Evolutionary conservation across 2,888 invertebrate genomes (phyloP), one percentile per base, ranked within the genome.

Genomic region (Trachelus tabidus): DNA sequence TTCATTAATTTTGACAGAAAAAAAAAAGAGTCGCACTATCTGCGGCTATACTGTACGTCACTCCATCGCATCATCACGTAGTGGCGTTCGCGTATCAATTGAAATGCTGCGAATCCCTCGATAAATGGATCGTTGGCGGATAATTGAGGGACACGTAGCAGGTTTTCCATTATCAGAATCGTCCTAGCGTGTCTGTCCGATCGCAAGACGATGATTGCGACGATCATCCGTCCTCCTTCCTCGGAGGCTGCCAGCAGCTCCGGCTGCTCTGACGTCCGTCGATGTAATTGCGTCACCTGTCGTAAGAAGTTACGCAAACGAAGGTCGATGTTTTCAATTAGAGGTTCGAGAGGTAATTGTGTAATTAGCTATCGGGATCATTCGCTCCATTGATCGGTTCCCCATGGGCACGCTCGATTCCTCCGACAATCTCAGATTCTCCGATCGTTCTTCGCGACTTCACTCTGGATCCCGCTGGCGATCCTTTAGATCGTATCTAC

Each of bases 251-350:
- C 23, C 56, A 23, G 56, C 56, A 9, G 56, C 56, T 56, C 23
- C 1, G 56, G 56, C 56, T 56, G 56, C 23, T 56, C 23, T 23
- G 56, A 56, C 56, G 56, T 56, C 56, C 9, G 56, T 56, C 56
- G 56, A 56, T 56, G 56, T 56, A 9, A 23, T 56, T 56, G 56
- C 56, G 56, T 56, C 56, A 56, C 56, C 56, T 56, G 56, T 56
- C 56, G 56, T 23, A 56, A 56, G 56, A 56, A 56, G 56, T 56
- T 56, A 56, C 56, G 56, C 34, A 79, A 33, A 75, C 75, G 77
- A 79, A 80, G 80, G 77, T 76, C 77, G 77, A 73, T 76, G n/a
- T 75, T 80, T 79, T 79, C 77, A 76, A 79, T 81, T 76, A 76
- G 56, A 76, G 73, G 40, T 69, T 78, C n/a, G 73, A 56, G 56